A percentile compares a stretch with the other conserved stretches of the same genome.
Evolutionary conservation across 2,113 vertebrate genomes (phyloP).

Genomic region (Marmota flaviventris): DNA sequence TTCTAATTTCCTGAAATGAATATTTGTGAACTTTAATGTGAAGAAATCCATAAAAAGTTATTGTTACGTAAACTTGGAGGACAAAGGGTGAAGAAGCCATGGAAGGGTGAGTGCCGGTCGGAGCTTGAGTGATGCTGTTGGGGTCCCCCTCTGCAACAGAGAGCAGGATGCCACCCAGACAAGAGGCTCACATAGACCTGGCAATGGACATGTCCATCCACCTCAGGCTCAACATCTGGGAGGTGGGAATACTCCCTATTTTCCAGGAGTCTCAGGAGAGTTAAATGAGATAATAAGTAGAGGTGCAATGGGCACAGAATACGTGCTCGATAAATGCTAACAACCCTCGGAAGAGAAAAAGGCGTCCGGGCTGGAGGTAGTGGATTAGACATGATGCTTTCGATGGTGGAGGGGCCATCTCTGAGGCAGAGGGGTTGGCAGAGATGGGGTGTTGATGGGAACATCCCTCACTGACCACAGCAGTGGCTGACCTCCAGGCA

Average conservation of each 20-base stretch:
- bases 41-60: neutral
- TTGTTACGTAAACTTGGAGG: neutral
- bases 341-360: neutral
- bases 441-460: accelerated
- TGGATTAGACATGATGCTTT: neutral
- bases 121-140: neutral
- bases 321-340: neutral
- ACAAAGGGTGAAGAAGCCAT: neutral
- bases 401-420: neutral
- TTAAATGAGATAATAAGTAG: neutral
- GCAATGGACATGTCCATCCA: neutral
- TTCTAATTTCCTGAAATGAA: neutral
- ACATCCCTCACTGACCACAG: neutral
- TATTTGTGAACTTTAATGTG: neutral
- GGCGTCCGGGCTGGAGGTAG: neutral
- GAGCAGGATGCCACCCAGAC: neutral
- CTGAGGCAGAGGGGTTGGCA: neutral
- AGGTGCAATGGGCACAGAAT: neutral
- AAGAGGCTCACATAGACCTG: neutral
- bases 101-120: neutral
- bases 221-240: neutral
- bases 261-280: neutral
- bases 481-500: neutral
- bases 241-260: no score
- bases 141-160: neutral